These are phyloP conservation scores for Habropoda laboriosa DNA, from an alignment of 1,140 invertebrate genomes.

Conservation along the genomic window DNA sequence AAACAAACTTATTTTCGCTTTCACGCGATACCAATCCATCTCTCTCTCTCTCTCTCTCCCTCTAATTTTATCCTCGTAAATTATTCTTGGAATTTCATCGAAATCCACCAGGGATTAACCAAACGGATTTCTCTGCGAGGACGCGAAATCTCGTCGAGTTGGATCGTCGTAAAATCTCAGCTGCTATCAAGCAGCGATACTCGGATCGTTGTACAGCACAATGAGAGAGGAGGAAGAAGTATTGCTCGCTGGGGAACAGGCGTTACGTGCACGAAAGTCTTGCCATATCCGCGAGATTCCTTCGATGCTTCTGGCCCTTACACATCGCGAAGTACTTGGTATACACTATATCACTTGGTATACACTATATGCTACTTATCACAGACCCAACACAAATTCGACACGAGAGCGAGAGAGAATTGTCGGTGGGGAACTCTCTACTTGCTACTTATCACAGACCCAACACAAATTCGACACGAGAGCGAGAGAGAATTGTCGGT, in stretches of 20 bases:
- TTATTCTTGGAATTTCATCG: neutral
- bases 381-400: conserved; percentile 78
- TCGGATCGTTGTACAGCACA: conserved; percentile 1
- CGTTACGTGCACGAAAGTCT: conserved; percentile 46
- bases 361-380: conserved; percentile 55
- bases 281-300: conserved; percentile 50
- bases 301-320: conserved; percentile 24
- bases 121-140: neutral
- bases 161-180: conserved; percentile 6
- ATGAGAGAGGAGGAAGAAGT: neutral
- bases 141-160: conserved; percentile 13
- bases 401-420: conserved; percentile 62
- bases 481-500: conserved; percentile 61
- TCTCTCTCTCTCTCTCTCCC: neutral
- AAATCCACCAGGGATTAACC: neutral
- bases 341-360: too few species aligned
- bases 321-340: neutral
- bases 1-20: conserved; percentile 34
- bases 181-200: conserved; percentile 7
- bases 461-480: conserved; percentile 76
- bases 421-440: conserved; percentile 65
- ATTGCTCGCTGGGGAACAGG: neutral
- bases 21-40: neutral
- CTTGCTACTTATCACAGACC: conserved; percentile 65
- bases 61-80: neutral